phyloP scores from a whole-genome alignment of 1,140 invertebrate species.

The Aphelinus atriplicis region DNA sequence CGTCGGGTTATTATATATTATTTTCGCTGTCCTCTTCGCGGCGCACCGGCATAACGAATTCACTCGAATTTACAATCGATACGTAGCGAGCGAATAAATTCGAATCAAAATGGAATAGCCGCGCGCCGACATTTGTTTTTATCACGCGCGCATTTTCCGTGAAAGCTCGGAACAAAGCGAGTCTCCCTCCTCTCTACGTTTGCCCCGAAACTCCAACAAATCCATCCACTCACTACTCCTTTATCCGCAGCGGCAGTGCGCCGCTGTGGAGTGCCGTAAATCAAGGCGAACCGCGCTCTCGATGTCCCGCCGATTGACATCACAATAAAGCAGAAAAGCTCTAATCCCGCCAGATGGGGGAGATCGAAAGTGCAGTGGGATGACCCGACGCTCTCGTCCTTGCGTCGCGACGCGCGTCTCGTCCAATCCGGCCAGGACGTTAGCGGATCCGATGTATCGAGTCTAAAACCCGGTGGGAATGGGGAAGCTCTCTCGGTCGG shows the following conservation, averaged over 20 bases:
- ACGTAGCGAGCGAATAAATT: too few species aligned
- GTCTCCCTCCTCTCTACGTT: too few species aligned
- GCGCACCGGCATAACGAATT: too few species aligned
- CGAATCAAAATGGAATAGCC: too few species aligned
- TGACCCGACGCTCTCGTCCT: not conserved
- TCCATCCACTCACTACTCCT: slow-evolving; percentile 1
- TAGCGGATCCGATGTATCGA: slow-evolving; percentile 4
- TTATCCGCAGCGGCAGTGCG: not conserved
- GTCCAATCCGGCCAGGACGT: slow-evolving; percentile 1
- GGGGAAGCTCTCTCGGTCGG: not conserved
- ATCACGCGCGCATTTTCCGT: too few species aligned
- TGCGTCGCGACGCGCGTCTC: too few species aligned
- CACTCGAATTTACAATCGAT: too few species aligned
- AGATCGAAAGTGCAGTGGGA: not conserved
- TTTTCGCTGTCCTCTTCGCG: too few species aligned
- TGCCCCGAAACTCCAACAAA: not conserved
- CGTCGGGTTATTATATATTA: too few species aligned
- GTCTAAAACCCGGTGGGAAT: not conserved
- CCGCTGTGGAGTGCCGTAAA: not conserved
- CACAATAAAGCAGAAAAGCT: slow-evolving; percentile 31
- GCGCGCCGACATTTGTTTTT: too few species aligned
- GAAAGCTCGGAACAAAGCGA: too few species aligned
- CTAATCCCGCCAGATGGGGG: slow-evolving; percentile 26
- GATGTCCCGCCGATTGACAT: slow-evolving; percentile 18
- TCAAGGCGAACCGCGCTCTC: not conserved